A percentile compares a stretch with the other conserved stretches of the same genome.
Conservation (phyloP, 2,113 vertebrate genomes). For the Sinocyclocheilus anophthalmus region DNA sequence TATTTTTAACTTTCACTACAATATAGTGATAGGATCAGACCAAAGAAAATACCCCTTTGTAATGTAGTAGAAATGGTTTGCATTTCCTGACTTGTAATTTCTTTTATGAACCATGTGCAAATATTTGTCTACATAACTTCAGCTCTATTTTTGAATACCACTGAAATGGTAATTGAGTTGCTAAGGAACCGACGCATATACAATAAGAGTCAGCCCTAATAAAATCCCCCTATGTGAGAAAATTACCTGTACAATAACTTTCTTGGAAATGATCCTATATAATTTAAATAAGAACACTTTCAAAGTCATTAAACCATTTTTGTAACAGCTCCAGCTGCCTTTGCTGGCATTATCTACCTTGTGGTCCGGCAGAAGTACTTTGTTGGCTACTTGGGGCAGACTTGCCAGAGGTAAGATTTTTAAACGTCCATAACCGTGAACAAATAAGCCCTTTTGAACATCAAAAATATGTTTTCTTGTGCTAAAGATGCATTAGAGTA, state of each 20-base stretch:
- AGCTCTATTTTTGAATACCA: not conserved
- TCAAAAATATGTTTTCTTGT: not conserved
- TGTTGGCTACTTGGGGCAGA: constrained; percentile 91
- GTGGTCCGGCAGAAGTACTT: constrained; percentile 95
- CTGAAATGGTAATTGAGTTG: not conserved
- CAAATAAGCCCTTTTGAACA: not conserved
- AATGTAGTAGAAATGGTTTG: not conserved
- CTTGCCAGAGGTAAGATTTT: constrained; percentile 84
- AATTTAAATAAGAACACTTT: too few species aligned
- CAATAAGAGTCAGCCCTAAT: not conserved
- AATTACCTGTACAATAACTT: not conserved
- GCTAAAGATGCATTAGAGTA: not conserved
- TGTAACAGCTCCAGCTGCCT: constrained; percentile 84
- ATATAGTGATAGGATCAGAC: not conserved
- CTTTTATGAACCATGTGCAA: not conserved
- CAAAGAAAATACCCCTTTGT: not conserved
- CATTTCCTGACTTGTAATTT: not conserved
- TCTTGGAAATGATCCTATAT: not conserved
- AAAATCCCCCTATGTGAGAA: not conserved
- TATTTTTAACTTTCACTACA: not conserved
- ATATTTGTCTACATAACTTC: not conserved
- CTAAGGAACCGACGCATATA: not conserved
- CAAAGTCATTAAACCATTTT: not conserved
- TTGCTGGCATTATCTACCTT: constrained; percentile 91
- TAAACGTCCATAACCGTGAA: not conserved